Percentiles rank a stretch among this genome's conserved stretches.
These are phyloP conservation scores for Ferrisia virgata DNA, from an alignment of 2,888 invertebrate genomes.

Conservation along the genomic window DNA sequence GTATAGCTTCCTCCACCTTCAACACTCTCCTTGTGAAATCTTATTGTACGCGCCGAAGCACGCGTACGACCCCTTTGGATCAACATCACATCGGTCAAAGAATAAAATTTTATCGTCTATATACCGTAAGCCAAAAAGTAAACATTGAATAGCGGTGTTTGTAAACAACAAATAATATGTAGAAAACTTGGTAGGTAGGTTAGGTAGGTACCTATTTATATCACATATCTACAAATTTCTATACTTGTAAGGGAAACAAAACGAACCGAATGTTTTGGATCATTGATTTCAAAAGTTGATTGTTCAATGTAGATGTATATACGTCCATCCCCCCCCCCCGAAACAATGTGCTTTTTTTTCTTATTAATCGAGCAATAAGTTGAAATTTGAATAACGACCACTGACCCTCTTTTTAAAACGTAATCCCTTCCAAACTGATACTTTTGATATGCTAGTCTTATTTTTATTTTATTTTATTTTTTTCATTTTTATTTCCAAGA, in stretches of 20 bases:
- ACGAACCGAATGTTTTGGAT: neutral
- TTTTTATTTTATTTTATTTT: too few relatives aligned
- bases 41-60: neutral
- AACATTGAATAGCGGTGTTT: too few relatives aligned
- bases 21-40: neutral
- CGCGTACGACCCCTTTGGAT: neutral
- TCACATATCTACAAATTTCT: too few relatives aligned
- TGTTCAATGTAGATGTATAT: neutral
- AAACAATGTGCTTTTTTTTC: neutral
- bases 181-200: too few relatives aligned
- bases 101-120: neutral
- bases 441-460: too few relatives aligned
- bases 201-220: too few relatives aligned
- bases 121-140: too few relatives aligned
- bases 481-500: too few relatives aligned
- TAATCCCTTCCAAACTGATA: too few relatives aligned
- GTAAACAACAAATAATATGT: too few relatives aligned
- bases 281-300: neutral
- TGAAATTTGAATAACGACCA: constrained; percentile 3
- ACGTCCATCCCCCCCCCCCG: neutral
- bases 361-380: neutral
- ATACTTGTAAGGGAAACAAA: neutral
- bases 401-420: neutral
- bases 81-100: neutral
- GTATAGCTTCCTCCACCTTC: neutral